Evolutionary conservation across 30 jellyfish, hydroid and myxozoan genomes (phyloP), one percentile per base, ranked within the genome.

Genomic region (Pelagia noctiluca): DNA sequence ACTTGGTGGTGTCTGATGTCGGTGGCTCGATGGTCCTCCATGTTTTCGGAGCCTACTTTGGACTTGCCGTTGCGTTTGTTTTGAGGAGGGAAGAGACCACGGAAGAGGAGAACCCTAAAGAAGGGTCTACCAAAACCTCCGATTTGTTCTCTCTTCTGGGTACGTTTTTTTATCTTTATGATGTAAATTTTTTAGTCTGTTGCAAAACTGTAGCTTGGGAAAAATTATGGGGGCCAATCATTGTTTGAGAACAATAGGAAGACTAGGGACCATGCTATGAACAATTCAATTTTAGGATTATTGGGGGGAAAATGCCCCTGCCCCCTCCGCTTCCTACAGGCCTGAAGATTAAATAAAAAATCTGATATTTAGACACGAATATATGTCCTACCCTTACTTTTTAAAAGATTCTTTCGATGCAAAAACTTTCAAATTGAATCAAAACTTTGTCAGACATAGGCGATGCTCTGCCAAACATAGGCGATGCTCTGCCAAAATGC

Each of bases 11-110:
- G 28, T 31, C 97, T n/a, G 99, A 95, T 60, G 96, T 86, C 37
- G 99, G 98, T 18, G 99, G 99, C 1, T 85, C 98, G 3, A 90
- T 95, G 90, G 90, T 91, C 50, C 71, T 95, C 33, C 97, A 89
- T 67, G 73, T 86, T 88, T 95, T 95, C 60, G 99, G 99, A 0
- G 97, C 96, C 38, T 95, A 89, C 78, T 95, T 89, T 90, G 99
- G 99, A 8, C 46, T 95, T 38, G 96, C 97, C n/a, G 95, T 90
- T 28, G 83, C 99, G 13, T 38, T 87, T 36, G 88, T 79, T 28
- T 76, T 94, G 57, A 54, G 75, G 31, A 88, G 85, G 38, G 30
- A 47, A 24, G 96, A 87, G 22, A 47, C 71, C 22, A 16, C 57
- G 2, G 93, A 70, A 11, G 93, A 79, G 64, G 96, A 78, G 37